Evolutionary conservation across 1,140 invertebrate genomes (phyloP).

Genomic region (Drosophila orena): DNA sequence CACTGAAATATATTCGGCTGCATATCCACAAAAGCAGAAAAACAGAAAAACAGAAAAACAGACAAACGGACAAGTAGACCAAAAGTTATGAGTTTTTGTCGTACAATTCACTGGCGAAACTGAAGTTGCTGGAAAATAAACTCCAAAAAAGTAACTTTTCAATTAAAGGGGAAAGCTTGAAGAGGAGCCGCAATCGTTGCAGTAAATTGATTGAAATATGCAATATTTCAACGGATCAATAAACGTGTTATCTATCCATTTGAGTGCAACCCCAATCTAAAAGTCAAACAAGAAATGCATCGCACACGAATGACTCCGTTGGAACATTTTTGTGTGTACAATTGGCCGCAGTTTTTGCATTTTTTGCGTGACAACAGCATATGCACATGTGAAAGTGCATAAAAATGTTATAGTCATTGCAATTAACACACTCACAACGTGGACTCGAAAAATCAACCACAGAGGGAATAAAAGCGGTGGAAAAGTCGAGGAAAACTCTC

Average conservation of each 20-base stretch:
- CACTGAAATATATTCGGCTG: conserved; percentile 1
- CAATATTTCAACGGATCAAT: background rate
- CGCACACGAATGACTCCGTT: background rate
- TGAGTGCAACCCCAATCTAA: background rate
- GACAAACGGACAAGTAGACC: conserved; percentile 10
- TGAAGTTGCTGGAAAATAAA: conserved; percentile 11
- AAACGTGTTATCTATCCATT: background rate
- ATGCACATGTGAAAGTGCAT: conserved; percentile 31
- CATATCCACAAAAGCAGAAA: conserved; percentile 11
- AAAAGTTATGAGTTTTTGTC: conserved; percentile 12
- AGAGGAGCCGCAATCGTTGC: conserved; percentile 12
- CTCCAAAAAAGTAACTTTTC: background rate
- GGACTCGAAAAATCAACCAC: conserved; percentile 11
- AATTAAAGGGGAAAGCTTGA: background rate
- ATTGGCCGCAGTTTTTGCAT: conserved; percentile 24
- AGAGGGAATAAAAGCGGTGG: conserved; percentile 7
- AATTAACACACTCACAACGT: conserved; percentile 44
- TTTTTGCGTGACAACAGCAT: conserved; percentile 3
- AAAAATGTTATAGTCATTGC: conserved; percentile 18
- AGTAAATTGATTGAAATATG: background rate
- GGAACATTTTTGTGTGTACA: conserved; percentile 8
- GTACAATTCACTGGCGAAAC: conserved; percentile 8
- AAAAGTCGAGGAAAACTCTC: background rate
- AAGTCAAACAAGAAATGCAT: background rate
- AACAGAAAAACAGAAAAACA: too few relatives aligned